Evolutionary conservation across 1,140 invertebrate genomes (phyloP).

Genomic region (Pseudomyrmex cubaensis): DNA sequence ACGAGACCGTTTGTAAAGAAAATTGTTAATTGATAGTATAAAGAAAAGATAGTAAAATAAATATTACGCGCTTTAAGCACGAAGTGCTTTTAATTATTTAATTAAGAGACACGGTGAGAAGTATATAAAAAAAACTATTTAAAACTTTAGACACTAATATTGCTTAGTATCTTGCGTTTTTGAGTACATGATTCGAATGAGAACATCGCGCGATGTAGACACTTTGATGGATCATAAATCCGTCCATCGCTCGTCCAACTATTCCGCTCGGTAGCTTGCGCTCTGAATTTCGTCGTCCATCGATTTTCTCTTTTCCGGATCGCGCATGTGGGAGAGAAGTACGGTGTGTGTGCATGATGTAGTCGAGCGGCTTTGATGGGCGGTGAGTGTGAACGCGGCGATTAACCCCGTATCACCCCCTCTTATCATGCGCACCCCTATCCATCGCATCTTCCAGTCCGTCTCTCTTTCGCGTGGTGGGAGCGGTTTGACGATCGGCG

Average conservation of each 20-base stretch:
- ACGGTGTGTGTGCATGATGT: constrained; percentile 37
- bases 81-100: too few species aligned
- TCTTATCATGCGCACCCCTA: constrained; percentile 71
- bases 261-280: constrained; percentile 19
- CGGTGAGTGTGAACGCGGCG: constrained; percentile 77
- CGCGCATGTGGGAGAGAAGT: background rate
- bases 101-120: too few species aligned
- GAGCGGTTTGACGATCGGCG: constrained; percentile 18
- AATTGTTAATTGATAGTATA: too few species aligned
- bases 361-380: constrained; percentile 73
- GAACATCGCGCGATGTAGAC: constrained; percentile 15
- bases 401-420: constrained; percentile 77
- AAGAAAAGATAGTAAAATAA: too few species aligned
- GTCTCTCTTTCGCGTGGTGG: constrained; percentile 29
- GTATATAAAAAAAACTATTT: too few species aligned
- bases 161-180: too few species aligned
- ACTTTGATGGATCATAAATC: constrained; percentile 35
- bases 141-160: too few species aligned
- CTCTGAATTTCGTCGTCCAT: constrained; percentile 34
- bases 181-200: constrained; percentile 4
- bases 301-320: constrained; percentile 55
- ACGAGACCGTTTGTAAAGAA: too few species aligned
- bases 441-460: constrained; percentile 63
- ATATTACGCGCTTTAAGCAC: too few species aligned
- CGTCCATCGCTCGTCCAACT: background rate